Evolutionary conservation across 2,113 vertebrate species (phyloP).

Genomic region (Salvelinus sp.): DNA sequence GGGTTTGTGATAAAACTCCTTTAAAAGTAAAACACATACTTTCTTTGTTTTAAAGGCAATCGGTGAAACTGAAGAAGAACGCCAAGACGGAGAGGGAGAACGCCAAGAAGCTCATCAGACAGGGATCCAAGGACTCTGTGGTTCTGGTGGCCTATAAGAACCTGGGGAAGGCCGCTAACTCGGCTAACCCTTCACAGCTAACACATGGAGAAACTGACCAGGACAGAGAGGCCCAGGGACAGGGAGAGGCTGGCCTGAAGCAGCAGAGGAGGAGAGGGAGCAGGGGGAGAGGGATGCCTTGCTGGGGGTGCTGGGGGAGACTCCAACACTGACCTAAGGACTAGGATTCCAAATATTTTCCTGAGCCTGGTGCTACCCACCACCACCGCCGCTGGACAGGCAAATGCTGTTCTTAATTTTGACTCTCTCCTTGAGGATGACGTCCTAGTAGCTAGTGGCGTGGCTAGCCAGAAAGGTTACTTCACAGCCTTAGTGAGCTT

Average conservation of each 20-base stretch:
- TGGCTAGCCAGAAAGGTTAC: conserved; percentile 66
- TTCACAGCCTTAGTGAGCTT: conserved; percentile 71
- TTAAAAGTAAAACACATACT: no score
- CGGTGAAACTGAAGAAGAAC: conserved; percentile 92
- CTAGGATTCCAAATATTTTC: conserved; percentile 60
- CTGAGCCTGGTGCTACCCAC: conserved; percentile 69
- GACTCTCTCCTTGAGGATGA: conserved; percentile 58
- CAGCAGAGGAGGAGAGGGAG: conserved; percentile 76
- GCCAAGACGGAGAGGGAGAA: conserved; percentile 91
- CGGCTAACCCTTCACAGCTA: conserved; percentile 6
- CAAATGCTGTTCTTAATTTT: conserved; percentile 48
- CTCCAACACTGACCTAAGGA: conserved; percentile 53
- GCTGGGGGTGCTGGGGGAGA: conserved; percentile 39
- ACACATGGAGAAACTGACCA: conserved; percentile 65
- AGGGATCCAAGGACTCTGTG: conserved; percentile 94
- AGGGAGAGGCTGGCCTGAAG: conserved; percentile 71
- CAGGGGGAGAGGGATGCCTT: conserved; percentile 74
- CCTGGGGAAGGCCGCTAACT: conserved; percentile 77
- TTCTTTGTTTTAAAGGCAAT: conserved; percentile 72
- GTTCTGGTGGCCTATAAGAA: conserved; percentile 95
- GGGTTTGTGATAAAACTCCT: no score
- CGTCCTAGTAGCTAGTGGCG: conserved; percentile 49
- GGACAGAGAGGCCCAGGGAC: conserved; percentile 67
- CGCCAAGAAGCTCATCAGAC: conserved; percentile 89
- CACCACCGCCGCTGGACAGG: conserved; percentile 58